These are phyloP conservation scores for Xiphydria camelus DNA, from an alignment of 2,888 invertebrate species.

Conservation along the genomic window DNA sequence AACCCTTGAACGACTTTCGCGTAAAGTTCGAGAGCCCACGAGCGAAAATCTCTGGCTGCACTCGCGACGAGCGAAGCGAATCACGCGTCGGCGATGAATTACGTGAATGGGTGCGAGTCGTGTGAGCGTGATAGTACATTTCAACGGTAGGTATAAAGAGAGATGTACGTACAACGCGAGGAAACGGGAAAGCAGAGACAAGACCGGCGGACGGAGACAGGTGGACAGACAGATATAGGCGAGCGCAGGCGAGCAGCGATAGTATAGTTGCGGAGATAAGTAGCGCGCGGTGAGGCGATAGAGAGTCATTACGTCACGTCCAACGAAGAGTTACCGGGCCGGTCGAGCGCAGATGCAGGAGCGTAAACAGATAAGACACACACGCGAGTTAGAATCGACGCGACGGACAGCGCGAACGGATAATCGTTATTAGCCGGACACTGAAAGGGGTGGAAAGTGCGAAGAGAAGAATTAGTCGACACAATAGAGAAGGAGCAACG, in stretches of 20 bases:
- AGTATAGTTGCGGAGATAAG: too few relatives aligned
- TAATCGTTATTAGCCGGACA: too few relatives aligned
- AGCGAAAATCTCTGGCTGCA: not conserved
- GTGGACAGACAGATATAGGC: conserved; percentile 1
- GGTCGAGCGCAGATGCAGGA: not conserved
- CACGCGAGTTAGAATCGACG: not conserved
- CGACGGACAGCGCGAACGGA: not conserved
- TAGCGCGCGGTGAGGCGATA: too few relatives aligned
- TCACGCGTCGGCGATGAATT: too few relatives aligned
- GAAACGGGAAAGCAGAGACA: not conserved
- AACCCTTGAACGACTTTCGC: not conserved
- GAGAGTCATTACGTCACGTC: too few relatives aligned
- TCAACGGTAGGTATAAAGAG: not conserved
- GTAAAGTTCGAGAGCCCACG: not conserved
- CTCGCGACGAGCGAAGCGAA: too few relatives aligned
- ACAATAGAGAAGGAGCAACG: conserved; percentile 16
- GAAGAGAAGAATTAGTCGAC: too few relatives aligned
- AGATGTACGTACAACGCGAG: not conserved
- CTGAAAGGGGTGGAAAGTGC: too few relatives aligned
- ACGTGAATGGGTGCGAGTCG: too few relatives aligned
- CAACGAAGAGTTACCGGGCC: not conserved
- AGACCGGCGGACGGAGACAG: too few relatives aligned
- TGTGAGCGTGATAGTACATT: not conserved
- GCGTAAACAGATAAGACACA: conserved; percentile 1
- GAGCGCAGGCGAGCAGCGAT: too few relatives aligned